phyloP scores from a whole-genome alignment of 2,113 vertebrate species.

The Pterophyllum scalare region DNA sequence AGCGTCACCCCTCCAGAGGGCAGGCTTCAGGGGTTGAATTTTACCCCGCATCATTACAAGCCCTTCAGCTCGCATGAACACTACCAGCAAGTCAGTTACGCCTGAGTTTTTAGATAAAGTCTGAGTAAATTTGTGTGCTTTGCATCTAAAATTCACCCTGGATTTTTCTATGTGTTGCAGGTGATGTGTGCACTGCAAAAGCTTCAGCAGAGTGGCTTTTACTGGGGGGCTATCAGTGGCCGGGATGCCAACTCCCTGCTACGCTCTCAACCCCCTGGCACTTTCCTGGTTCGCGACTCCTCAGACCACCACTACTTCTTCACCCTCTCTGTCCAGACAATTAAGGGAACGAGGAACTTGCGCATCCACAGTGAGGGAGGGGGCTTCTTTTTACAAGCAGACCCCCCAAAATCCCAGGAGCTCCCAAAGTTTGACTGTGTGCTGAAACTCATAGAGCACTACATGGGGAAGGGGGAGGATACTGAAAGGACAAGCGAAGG shows the following conservation, averaged over 20 bases:
- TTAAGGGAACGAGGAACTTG: conserved; percentile 94
- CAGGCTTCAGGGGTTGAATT: conserved; percentile 80
- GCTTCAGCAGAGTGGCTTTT: conserved; percentile 97
- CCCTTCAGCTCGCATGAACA: conserved; percentile 95
- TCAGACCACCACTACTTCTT: conserved; percentile 98
- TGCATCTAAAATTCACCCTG: background rate
- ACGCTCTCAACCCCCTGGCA: conserved; percentile 89
- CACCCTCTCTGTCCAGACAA: conserved; percentile 95
- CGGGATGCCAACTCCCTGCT: conserved; percentile 92
- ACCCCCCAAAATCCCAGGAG: conserved; percentile 88
- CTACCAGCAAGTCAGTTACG: conserved; percentile 87
- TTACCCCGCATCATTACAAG: conserved; percentile 90
- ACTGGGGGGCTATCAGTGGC: conserved; percentile 94
- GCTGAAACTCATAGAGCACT: conserved; percentile 95
- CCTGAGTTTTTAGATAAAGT: background rate
- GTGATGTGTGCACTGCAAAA: conserved; percentile 92
- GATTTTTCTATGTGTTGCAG: conserved; percentile 26
- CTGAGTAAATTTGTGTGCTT: background rate
- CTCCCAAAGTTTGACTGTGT: conserved; percentile 95
- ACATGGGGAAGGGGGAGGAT: conserved; percentile 85
- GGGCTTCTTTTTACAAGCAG: conserved; percentile 93
- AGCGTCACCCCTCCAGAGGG: conserved; percentile 86
- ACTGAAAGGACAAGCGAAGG: conserved; percentile 22
- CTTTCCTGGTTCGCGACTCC: conserved; percentile 97
- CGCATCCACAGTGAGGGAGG: conserved; percentile 93